Evolutionary conservation across 2,797 vertebrate genomes (phyloP).

Genomic region (Percopsis omiscomaycus): DNA sequence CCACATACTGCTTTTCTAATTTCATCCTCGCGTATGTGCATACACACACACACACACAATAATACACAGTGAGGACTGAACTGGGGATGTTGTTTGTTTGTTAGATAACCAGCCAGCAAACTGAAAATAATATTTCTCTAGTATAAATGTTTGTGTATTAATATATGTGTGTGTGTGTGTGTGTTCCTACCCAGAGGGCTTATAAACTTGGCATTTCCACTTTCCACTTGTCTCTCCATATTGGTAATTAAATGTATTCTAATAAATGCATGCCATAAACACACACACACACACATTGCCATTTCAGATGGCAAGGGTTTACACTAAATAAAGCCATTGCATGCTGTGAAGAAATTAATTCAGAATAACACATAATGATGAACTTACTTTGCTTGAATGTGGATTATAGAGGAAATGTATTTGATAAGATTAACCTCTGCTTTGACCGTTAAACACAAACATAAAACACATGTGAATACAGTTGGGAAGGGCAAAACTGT

Average conservation of each 20-base stretch:
- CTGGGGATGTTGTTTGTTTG: conserved; percentile 24
- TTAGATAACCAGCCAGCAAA: conserved; percentile 4
- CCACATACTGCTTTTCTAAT: conserved; percentile 61
- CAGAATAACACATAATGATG: too few species aligned
- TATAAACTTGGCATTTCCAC: not conserved
- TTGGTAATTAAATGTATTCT: not conserved
- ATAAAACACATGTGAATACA: too few species aligned
- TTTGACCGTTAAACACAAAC: too few species aligned
- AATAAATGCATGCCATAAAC: not conserved
- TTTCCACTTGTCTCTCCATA: not conserved
- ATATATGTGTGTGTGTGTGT: conserved; percentile 2
- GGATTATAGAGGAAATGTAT: too few species aligned
- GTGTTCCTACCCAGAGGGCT: not conserved
- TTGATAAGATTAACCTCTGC: too few species aligned
- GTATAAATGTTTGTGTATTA: not conserved
- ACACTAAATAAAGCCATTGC: too few species aligned
- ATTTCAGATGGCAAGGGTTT: not conserved
- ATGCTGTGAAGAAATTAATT: too few species aligned
- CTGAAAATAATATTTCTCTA: not conserved
- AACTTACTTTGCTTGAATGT: too few species aligned
- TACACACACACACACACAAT: conserved; percentile 13
- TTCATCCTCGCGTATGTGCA: conserved; percentile 40
- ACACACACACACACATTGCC: not conserved
- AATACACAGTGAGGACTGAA: conserved; percentile 19
- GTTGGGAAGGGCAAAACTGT: too few species aligned